Evolutionary conservation across 23 tunicate genomes (phyloP).

Genomic region (Corella eumyota): DNA sequence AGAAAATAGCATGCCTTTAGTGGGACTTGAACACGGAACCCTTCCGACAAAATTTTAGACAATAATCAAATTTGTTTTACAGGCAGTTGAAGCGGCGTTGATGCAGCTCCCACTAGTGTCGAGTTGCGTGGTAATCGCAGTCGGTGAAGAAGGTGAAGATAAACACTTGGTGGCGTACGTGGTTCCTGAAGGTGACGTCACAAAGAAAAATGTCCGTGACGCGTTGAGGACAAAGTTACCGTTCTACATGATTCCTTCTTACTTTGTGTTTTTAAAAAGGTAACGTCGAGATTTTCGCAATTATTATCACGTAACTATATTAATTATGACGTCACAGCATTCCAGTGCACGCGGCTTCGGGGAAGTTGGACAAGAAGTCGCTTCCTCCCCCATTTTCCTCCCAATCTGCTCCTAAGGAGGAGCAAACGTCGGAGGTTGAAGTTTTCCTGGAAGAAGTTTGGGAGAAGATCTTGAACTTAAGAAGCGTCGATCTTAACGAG

Average conservation of each 20-base stretch:
- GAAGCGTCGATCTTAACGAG: conserved; percentile 51
- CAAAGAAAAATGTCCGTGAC: conserved; percentile 38
- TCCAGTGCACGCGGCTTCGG: conserved; percentile 72
- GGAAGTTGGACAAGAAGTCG: conserved; percentile 84
- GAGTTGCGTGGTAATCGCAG: conserved; percentile 82
- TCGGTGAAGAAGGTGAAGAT: conserved; percentile 84
- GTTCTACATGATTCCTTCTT: conserved; percentile 78
- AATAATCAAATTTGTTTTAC: too few species aligned
- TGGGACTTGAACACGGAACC: too few species aligned
- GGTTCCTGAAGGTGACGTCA: conserved; percentile 30
- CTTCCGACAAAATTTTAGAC: too few species aligned
- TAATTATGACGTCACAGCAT: conserved; percentile 10
- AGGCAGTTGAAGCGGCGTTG: conserved; percentile 91
- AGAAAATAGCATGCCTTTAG: too few species aligned
- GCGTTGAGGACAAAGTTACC: conserved; percentile 55
- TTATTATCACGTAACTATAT: neutral
- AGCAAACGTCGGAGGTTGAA: conserved; percentile 57
- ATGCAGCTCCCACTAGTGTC: conserved; percentile 39
- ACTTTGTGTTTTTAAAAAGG: conserved; percentile 69
- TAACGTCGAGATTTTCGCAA: too few species aligned
- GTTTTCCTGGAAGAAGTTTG: conserved; percentile 44
- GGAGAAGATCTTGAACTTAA: conserved; percentile 67
- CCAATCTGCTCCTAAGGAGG: conserved; percentile 4
- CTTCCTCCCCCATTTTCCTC: conserved; percentile 33
- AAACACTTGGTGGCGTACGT: conserved; percentile 82